Conservation (phyloP, 2,888 invertebrate genomes). For the Acleris literana region DNA sequence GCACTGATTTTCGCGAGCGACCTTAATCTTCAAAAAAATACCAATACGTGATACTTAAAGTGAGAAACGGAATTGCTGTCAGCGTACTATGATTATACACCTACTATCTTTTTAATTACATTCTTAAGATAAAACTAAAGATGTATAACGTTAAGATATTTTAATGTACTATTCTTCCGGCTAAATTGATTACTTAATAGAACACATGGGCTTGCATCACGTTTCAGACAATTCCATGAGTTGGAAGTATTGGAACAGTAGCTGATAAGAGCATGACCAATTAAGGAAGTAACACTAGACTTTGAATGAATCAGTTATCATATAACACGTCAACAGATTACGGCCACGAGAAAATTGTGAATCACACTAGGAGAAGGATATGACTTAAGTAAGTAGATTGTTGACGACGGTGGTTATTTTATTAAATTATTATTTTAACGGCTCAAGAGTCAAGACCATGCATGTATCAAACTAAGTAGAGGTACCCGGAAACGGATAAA, state of each 20-base stretch:
- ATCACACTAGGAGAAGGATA: constrained; percentile 21
- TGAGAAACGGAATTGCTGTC: not conserved
- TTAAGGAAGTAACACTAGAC: constrained; percentile 47
- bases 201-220: constrained; percentile 14
- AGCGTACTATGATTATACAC: too few relatives aligned
- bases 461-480: too few relatives aligned
- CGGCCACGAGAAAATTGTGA: constrained; percentile 13
- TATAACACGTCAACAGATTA: constrained; percentile 39
- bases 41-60: not conserved
- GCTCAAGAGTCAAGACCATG: not conserved
- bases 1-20: constrained; percentile 50
- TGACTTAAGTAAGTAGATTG: constrained; percentile 11
- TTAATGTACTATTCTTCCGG: not conserved
- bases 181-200: not conserved
- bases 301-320: constrained; percentile 41
- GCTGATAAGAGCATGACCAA: constrained; percentile 49
- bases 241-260: constrained; percentile 39
- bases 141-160: not conserved
- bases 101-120: too few relatives aligned
- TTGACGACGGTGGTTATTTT: too few relatives aligned
- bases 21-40: constrained; percentile 42
- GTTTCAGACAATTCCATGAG: constrained; percentile 42
- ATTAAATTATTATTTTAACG: not conserved
- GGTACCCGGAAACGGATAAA: too few relatives aligned
- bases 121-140: not conserved